Evolutionary conservation across 2,797 vertebrate species (phyloP), one percentile per base, ranked within the genome.

Genomic region (Furcifer pardalis): DNA sequence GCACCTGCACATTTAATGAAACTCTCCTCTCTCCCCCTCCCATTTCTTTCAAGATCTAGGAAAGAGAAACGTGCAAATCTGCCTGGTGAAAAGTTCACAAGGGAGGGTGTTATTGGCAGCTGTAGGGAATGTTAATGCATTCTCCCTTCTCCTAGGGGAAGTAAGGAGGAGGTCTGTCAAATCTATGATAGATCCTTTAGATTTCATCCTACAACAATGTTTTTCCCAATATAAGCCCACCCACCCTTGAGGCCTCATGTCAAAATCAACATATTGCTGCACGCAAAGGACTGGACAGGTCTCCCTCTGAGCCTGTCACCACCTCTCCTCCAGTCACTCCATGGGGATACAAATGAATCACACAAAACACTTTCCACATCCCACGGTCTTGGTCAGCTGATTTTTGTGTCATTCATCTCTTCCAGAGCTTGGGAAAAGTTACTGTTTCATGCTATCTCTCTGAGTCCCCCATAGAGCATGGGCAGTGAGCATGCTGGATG

Each of bases 291-390:
- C 73, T 89, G 89, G n/a, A 72, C 66, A 86, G 0, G 6, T 86
- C 89, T 87, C 82, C 90, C 86, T 90, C 89, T 82, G 90, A 87
- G 73, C 84, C 90, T 94, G 92, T 94, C 93, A 94, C 83, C 89
- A 30, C 92, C 88, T 86, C 86, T 89, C 83, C 85, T 13, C 1
- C 76, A 66, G 12, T 89, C 90, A 87, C 89, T 72, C 87, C 8
- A 74, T 62, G 84, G 89, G 91, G 91, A 93, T 94, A 90, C 89
- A 87, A 91, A 77, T 93, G 94, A 94, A 89, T 92, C 92, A 94
- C 46, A 76, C 0, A 30, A 92, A 93, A 91, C 86, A 89, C 92
- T 93, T 21, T 92, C 81, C 91, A 82, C 88, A 80, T 84, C 90
- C 83, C 69, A 81, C 83, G 79, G 87, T 83, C 90, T 92, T 89